Conservation (phyloP, 2,888 invertebrate genomes). For the Adelognathus sp. region DNA sequence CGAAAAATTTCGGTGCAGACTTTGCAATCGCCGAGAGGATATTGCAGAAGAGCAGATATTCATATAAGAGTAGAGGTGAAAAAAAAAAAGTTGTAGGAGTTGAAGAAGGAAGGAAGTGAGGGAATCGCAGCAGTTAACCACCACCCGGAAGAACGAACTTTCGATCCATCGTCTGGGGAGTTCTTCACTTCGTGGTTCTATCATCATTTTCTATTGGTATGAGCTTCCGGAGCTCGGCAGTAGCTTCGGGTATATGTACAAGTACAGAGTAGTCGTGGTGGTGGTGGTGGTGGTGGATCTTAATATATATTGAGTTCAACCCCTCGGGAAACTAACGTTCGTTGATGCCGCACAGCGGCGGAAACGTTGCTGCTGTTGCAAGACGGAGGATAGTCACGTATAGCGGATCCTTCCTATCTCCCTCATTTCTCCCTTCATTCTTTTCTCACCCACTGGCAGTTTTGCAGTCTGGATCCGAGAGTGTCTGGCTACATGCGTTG, state of each 20-base stretch:
- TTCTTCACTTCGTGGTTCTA: constrained; percentile 27
- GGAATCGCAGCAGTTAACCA: constrained; percentile 25
- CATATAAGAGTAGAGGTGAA: background rate
- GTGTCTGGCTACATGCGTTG: constrained; percentile 36
- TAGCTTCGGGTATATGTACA: background rate
- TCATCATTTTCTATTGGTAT: background rate
- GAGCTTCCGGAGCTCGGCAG: background rate
- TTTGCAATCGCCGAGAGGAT: background rate
- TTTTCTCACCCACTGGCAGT: constrained; percentile 14
- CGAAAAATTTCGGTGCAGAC: background rate
- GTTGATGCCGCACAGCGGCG: constrained; percentile 7
- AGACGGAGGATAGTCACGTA: constrained; percentile 40
- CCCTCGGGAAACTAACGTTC: constrained; percentile 45
- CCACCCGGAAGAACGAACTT: constrained; percentile 1
- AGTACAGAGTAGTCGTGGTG: background rate
- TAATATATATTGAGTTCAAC: constrained; percentile 78
- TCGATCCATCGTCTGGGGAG: constrained; percentile 16
- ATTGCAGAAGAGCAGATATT: background rate
- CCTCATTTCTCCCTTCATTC: background rate
- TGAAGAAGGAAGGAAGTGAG: constrained; percentile 5
- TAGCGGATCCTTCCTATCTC: constrained; percentile 36
- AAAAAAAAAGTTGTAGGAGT: background rate
- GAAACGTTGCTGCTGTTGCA: constrained; percentile 36
- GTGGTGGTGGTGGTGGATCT: constrained; percentile 66
- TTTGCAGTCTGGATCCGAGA: constrained; percentile 11